Evolutionary conservation across 2,888 invertebrate species (phyloP), one percentile per base, ranked within the genome.

Genomic region (Panzeria rudis): DNA sequence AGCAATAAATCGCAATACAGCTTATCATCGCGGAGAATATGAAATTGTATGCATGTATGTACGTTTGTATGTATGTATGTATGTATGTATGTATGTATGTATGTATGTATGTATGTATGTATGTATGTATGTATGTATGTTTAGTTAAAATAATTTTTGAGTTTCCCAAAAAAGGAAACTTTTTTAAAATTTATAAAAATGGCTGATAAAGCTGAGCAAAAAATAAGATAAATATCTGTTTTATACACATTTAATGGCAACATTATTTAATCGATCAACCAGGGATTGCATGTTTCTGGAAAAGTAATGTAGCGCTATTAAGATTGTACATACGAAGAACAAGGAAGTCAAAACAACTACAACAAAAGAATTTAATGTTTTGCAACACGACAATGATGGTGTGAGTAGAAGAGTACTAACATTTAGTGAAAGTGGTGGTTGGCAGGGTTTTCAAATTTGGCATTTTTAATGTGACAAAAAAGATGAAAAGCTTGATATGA

Each of bases 231-330:
- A 82, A 82, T 81, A 84, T 78, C 84, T 77, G 68, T 76, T 79
- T 62, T 69, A 68, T 68, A 78, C 56, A 8, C 81, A 59, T 71
- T 78, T 82, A 85, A 82, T 85, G 81, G 69, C 73, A 64, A 25
- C 81, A 78, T 78, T 78, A 64, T 81, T 82, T 82, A 85, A 82
- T 82, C 78, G 78, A 78, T 82, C 81, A 85, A 69, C 68, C 38
- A 75, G 77, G 78, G 81, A 84, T 81, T 77, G 80, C 72, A 84
- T 76, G 66, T 84, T 84, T 61, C 61, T 61, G 25, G 32, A 38
- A 52, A 80, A 84, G 76, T 84, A 84, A 84, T 80, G 84, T 76
- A 72, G 76, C 64, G 61, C 80, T 73, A 77, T 84, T 80, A 71
- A 52, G 52, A 68, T 77, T 80, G 44, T 72, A 80, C 80, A 72